These are phyloP conservation scores for Poeciliopsis turneri DNA, from an alignment of 2,797 vertebrate genomes.

Conservation along the genomic window DNA sequence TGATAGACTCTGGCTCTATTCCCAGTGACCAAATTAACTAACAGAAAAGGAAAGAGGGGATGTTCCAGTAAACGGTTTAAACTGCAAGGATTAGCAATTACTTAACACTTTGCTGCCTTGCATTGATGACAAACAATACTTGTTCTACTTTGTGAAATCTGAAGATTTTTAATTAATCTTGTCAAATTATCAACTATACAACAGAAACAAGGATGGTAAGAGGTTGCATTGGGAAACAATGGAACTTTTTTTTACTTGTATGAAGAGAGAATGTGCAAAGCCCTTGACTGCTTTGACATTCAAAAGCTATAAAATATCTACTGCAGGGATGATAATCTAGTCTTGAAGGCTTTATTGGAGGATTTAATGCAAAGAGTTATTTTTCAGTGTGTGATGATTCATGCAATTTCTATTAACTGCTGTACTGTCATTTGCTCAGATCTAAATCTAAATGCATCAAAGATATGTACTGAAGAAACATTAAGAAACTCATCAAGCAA, in stretches of 20 bases:
- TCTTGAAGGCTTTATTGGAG: slow-evolving; percentile 42
- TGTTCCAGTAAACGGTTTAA: slow-evolving; percentile 31
- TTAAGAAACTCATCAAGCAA: slow-evolving; percentile 9
- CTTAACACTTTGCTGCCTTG: slow-evolving; percentile 10
- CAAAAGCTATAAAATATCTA: slow-evolving; percentile 40
- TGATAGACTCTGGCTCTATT: slow-evolving; percentile 68
- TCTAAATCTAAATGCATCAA: slow-evolving; percentile 17
- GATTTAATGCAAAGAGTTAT: slow-evolving; percentile 41
- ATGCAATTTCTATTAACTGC: slow-evolving; percentile 55
- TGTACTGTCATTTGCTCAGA: slow-evolving; percentile 25
- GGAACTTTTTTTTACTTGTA: slow-evolving; percentile 18
- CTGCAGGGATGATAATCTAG: slow-evolving; percentile 35
- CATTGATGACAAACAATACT: slow-evolving; percentile 14
- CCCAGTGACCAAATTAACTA: slow-evolving; percentile 36
- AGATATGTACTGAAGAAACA: slow-evolving; percentile 20
- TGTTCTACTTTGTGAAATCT: not conserved
- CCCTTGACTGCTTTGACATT: slow-evolving; percentile 39
- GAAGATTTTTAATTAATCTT: too few species aligned
- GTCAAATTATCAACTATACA: slow-evolving; percentile 1
- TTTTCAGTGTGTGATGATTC: slow-evolving; percentile 53
- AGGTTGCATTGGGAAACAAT: slow-evolving; percentile 11
- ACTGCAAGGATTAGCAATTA: slow-evolving; percentile 12
- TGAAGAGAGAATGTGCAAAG: slow-evolving; percentile 31
- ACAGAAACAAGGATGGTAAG: slow-evolving; percentile 8
- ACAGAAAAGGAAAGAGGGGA: slow-evolving; percentile 14